A percentile compares a stretch with the other conserved stretches of the same genome.
These are phyloP conservation scores for Allygus modestus DNA, from an alignment of 2,888 invertebrate genomes.

Conservation along the genomic window DNA sequence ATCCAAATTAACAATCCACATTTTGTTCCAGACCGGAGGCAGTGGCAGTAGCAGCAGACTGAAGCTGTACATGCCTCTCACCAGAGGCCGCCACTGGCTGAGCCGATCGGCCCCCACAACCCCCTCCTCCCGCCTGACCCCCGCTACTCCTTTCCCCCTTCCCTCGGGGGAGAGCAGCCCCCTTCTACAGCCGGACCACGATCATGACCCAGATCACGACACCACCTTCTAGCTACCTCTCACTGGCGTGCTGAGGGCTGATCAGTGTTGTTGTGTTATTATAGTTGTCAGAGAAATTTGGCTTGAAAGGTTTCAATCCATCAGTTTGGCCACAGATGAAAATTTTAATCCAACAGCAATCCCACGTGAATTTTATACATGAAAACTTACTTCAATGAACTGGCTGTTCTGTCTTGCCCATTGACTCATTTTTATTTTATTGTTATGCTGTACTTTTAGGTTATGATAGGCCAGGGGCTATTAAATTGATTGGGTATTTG, in stretches of 20 bases:
- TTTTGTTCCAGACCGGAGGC: constrained; percentile 71
- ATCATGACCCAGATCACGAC: constrained; percentile 50
- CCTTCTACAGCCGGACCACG: constrained; percentile 64
- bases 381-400: background rate
- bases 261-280: background rate
- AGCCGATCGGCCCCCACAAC: constrained; percentile 90
- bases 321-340: background rate
- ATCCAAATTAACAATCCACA: no score
- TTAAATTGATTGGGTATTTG: no score
- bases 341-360: background rate
- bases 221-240: constrained; percentile 54
- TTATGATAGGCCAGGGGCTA: no score
- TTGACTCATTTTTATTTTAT: background rate
- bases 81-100: constrained; percentile 76
- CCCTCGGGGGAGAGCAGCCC: constrained; percentile 68
- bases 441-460: background rate
- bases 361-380: background rate
- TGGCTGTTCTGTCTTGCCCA: background rate
- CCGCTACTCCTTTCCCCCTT: constrained; percentile 66
- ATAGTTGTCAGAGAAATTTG: background rate
- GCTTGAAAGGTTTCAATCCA: background rate
- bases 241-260: background rate
- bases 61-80: constrained; percentile 61
- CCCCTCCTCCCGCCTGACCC: constrained; percentile 75
- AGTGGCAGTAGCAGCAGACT: constrained; percentile 55